phyloP scores from a whole-genome alignment of 2,113 vertebrate species.

The Phaethornis superciliosus region DNA sequence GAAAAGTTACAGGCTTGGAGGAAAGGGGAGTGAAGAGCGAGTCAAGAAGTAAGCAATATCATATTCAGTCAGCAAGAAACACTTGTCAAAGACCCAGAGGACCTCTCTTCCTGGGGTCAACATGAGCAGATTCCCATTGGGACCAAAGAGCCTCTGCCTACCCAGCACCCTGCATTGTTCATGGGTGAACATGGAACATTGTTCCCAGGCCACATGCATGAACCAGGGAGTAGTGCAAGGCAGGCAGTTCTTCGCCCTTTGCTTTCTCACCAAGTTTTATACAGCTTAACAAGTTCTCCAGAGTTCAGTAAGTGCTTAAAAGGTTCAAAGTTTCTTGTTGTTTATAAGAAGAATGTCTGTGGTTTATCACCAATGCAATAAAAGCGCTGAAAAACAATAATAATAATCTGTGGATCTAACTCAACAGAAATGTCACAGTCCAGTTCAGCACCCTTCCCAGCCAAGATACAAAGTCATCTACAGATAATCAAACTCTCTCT shows the following conservation, averaged over 20 bases:
- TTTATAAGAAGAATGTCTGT: conserved; percentile 14
- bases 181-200: neutral
- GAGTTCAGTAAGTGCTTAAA: neutral
- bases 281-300: conserved; percentile 12
- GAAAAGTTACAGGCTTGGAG: neutral
- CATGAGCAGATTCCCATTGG: neutral
- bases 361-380: conserved; percentile 47
- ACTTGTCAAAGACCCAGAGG: neutral
- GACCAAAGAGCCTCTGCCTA: neutral
- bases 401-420: neutral
- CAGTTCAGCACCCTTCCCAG: neutral
- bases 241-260: conserved; percentile 57
- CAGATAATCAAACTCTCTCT: neutral
- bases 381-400: conserved; percentile 30
- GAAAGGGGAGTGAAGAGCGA: neutral
- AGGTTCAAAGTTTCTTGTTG: conserved; percentile 59
- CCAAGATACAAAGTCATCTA: neutral
- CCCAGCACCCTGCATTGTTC: neutral
- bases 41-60: neutral
- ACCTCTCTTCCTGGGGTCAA: neutral
- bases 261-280: conserved; percentile 10
- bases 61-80: neutral
- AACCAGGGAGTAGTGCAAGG: neutral
- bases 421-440: conserved; percentile 3
- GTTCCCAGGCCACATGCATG: neutral